Conservation (phyloP, 2,888 invertebrate species). For the Erannis defoliaria region DNA sequence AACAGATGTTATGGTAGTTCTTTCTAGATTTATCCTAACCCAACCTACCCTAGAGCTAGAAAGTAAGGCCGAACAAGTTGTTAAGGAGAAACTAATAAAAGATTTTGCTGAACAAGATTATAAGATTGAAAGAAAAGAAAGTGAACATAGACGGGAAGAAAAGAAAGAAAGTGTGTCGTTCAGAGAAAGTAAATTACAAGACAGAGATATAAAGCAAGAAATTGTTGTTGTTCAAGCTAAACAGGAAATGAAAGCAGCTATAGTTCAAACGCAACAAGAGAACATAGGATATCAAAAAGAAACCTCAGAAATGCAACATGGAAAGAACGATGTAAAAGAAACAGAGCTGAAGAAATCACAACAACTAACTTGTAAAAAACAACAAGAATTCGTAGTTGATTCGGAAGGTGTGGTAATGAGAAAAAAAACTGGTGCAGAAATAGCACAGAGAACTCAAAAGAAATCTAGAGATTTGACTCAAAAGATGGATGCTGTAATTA, state of each 20-base stretch:
- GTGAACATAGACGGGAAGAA: background rate
- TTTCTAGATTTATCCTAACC: conserved; percentile 71
- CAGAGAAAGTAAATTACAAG: conserved; percentile 12
- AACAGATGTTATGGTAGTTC: conserved; percentile 80
- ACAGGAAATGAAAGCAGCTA: conserved; percentile 19
- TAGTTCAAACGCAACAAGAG: conserved; percentile 17
- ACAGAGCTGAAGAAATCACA: conserved; percentile 8
- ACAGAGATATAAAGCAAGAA: conserved; percentile 28
- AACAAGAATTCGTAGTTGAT: conserved; percentile 29
- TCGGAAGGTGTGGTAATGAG: conserved; percentile 42
- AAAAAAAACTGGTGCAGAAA: conserved; percentile 66
- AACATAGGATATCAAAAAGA: conserved; percentile 21
- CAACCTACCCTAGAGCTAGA: conserved; percentile 56
- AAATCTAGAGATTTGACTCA: conserved; percentile 71
- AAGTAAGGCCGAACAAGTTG: conserved; percentile 40
- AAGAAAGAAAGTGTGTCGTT: conserved; percentile 4
- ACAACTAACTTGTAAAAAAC: conserved; percentile 15
- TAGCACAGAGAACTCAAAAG: conserved; percentile 73
- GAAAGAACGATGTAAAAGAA: conserved; percentile 15
- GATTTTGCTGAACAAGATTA: conserved; percentile 29
- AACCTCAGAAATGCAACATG: conserved; percentile 23
- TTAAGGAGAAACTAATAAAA: conserved; percentile 44
- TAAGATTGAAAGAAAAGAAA: conserved; percentile 34
- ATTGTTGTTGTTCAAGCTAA: conserved; percentile 16
- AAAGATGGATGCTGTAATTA: conserved; percentile 75